phyloP scores from a whole-genome alignment of 2,797 vertebrate genomes.

The Cheirogaleus major region DNA sequence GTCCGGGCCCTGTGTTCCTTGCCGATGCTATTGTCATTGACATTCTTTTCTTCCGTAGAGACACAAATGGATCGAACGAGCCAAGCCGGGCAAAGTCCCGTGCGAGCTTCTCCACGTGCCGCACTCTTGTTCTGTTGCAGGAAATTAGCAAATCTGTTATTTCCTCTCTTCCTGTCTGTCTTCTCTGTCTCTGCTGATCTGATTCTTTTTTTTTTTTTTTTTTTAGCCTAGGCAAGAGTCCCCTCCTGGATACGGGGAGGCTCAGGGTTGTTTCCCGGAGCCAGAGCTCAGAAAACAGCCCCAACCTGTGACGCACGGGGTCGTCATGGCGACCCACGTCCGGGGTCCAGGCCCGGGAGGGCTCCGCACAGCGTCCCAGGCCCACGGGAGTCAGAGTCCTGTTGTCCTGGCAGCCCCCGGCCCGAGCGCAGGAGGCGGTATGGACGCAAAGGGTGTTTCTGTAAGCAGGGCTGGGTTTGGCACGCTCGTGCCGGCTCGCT shows the following conservation, averaged over 20 bases:
- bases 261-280: rapidly evolving
- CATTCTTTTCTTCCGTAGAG: rapidly evolving
- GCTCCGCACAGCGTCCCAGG: no score
- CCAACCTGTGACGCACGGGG: rapidly evolving
- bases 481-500: neutral
- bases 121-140: neutral
- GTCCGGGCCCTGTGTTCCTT: rapidly evolving
- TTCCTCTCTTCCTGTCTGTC: rapidly evolving
- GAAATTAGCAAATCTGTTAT: neutral
- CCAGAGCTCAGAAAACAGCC: rapidly evolving
- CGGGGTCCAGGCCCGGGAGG: rapidly evolving
- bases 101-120: neutral
- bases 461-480: slow-evolving; percentile 53
- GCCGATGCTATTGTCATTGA: rapidly evolving
- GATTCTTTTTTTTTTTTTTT: no score
- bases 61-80: rapidly evolving
- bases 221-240: neutral
- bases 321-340: rapidly evolving
- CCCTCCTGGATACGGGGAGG: neutral
- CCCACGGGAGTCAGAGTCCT: neutral
- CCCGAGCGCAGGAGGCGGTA: neutral
- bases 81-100: rapidly evolving
- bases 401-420: neutral
- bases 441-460: neutral
- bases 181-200: neutral